Conservation (phyloP, 2,888 invertebrate genomes). For the Tipula confusa region DNA sequence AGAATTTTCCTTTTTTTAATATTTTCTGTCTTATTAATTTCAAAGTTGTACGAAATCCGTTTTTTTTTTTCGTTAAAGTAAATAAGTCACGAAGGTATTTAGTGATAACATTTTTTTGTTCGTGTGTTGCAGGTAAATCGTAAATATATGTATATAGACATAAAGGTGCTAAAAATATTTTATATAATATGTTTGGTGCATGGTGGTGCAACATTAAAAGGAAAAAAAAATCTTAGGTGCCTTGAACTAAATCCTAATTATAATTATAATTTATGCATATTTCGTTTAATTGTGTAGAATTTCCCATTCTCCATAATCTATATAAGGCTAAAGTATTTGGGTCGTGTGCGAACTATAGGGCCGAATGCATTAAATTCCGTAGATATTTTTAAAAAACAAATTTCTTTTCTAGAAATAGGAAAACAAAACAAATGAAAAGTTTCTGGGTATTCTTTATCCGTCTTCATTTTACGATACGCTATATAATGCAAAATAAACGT, state of each 20-base stretch:
- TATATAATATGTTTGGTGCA: conserved; percentile 1
- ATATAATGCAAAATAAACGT: too few relatives aligned
- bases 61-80: not conserved
- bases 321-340: too few relatives aligned
- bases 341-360: too few relatives aligned
- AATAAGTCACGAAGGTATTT: conserved; percentile 9
- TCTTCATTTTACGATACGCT: too few relatives aligned
- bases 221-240: not conserved
- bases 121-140: not conserved
- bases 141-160: not conserved
- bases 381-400: too few relatives aligned
- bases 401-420: too few relatives aligned
- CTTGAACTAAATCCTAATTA: not conserved
- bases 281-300: not conserved
- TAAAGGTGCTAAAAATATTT: not conserved
- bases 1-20: not conserved
- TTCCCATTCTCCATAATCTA: not conserved
- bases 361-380: too few relatives aligned
- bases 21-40: conserved; percentile 12
- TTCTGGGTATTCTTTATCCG: too few relatives aligned
- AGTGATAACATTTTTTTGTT: not conserved
- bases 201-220: not conserved
- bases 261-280: not conserved
- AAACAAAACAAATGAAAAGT: too few relatives aligned
- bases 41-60: not conserved